These are phyloP conservation scores for Cephus pulcher DNA, from an alignment of 2,888 invertebrate species.

Conservation along the genomic window DNA sequence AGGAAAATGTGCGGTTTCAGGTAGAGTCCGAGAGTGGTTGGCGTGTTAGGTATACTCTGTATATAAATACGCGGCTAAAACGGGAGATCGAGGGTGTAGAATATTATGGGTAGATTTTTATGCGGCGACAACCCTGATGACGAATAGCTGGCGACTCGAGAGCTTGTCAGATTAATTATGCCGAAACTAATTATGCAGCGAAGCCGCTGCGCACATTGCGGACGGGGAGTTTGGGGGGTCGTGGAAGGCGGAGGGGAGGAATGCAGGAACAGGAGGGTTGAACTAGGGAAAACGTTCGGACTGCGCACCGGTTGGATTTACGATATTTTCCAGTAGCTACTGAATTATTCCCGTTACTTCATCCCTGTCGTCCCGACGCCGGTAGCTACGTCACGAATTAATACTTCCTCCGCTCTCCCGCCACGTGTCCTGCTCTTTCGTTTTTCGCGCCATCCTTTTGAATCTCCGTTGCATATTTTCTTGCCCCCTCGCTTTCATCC, in stretches of 20 bases:
- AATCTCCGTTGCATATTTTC: background rate
- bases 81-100: too few relatives aligned
- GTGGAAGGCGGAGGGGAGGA: background rate
- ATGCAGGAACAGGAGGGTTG: too few relatives aligned
- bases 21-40: background rate
- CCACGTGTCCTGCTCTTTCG: background rate
- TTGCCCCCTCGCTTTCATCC: constrained; percentile 1
- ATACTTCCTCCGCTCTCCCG: background rate
- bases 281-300: background rate
- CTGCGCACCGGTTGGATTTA: background rate
- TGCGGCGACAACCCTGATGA: background rate
- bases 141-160: background rate
- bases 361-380: background rate
- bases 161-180: constrained; percentile 22
- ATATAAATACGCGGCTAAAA: too few relatives aligned
- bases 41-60: background rate
- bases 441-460: background rate
- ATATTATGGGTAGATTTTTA: background rate
- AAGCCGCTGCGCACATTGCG: background rate
- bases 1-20: background rate
- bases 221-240: background rate
- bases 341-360: background rate
- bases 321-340: background rate
- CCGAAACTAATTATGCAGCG: constrained; percentile 27
- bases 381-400: background rate